These are phyloP conservation scores for Synodontis membranacea DNA, from an alignment of 2,113 vertebrate species.

Conservation along the genomic window DNA sequence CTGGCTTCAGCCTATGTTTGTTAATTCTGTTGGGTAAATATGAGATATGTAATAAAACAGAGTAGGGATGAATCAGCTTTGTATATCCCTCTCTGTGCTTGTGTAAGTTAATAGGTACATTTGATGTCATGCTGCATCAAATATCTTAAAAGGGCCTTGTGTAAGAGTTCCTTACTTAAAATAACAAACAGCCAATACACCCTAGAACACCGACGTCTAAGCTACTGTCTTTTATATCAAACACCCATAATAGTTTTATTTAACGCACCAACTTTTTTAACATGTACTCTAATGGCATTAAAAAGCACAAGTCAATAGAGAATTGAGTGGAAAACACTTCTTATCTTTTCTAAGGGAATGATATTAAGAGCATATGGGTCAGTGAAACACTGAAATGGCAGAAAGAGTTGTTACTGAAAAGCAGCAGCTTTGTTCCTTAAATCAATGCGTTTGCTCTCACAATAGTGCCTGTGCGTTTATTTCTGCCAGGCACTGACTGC, in stretches of 20 bases:
- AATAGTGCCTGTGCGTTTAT: constrained; percentile 18
- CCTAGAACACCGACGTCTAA: constrained; percentile 69
- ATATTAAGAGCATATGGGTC: constrained; percentile 31
- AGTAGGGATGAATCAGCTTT: constrained; percentile 63
- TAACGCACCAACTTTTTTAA: constrained; percentile 72
- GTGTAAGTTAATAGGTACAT: constrained; percentile 72
- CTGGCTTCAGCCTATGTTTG: constrained; percentile 57
- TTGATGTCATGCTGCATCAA: constrained; percentile 69
- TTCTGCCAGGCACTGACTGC: constrained; percentile 33
- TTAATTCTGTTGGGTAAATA: constrained; percentile 44
- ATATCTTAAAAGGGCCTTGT: constrained; percentile 67
- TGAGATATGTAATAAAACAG: constrained; percentile 40
- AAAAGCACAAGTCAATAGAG: constrained; percentile 34
- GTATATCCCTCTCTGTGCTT: constrained; percentile 56
- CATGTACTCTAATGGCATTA: constrained; percentile 58
- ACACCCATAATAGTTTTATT: constrained; percentile 73
- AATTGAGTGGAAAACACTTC: constrained; percentile 26
- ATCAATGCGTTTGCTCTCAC: constrained; percentile 37
- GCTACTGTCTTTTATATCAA: constrained; percentile 72
- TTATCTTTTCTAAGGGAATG: constrained; percentile 21
- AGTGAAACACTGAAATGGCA: constrained; percentile 21
- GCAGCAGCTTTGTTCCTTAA: constrained; percentile 21
- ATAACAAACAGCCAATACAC: constrained; percentile 71
- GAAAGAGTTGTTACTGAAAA: constrained; percentile 12
- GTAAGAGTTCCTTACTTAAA: constrained; percentile 60